Conservation (phyloP, 2,888 invertebrate species). For the Vandiemenella viatica region DNA sequence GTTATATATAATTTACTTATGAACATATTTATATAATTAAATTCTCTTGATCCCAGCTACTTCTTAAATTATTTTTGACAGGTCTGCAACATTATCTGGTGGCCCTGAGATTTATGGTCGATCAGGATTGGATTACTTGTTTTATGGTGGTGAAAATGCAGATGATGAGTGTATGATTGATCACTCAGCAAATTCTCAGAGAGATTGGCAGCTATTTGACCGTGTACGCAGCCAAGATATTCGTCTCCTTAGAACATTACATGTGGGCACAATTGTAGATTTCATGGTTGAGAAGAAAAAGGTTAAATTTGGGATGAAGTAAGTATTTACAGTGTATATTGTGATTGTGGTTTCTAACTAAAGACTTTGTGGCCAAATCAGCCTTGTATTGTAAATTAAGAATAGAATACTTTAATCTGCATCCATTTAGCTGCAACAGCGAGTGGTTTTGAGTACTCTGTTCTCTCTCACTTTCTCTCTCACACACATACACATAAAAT, state of each 20-base stretch:
- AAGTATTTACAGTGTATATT: conserved; percentile 29
- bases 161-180: conserved; percentile 20
- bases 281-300: conserved; percentile 76
- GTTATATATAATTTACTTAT: too few species aligned
- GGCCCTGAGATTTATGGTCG: conserved; percentile 59
- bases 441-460: too few species aligned
- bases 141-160: conserved; percentile 26
- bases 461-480: too few species aligned
- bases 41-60: too few species aligned
- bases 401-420: too few species aligned
- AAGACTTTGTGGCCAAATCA: neutral
- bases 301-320: conserved; percentile 67
- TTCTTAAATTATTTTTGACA: too few species aligned
- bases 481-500: too few species aligned
- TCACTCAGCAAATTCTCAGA: conserved; percentile 17
- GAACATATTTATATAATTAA: too few species aligned
- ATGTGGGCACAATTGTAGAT: conserved; percentile 59
- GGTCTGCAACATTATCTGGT: conserved; percentile 58
- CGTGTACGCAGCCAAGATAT: conserved; percentile 51
- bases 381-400: neutral
- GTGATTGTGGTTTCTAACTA: neutral
- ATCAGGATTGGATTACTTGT: conserved; percentile 43
- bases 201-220: conserved; percentile 44
- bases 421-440: too few species aligned
- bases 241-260: conserved; percentile 48